phyloP scores from a whole-genome alignment of 2,113 vertebrate genomes.

The Polypterus senegalus region DNA sequence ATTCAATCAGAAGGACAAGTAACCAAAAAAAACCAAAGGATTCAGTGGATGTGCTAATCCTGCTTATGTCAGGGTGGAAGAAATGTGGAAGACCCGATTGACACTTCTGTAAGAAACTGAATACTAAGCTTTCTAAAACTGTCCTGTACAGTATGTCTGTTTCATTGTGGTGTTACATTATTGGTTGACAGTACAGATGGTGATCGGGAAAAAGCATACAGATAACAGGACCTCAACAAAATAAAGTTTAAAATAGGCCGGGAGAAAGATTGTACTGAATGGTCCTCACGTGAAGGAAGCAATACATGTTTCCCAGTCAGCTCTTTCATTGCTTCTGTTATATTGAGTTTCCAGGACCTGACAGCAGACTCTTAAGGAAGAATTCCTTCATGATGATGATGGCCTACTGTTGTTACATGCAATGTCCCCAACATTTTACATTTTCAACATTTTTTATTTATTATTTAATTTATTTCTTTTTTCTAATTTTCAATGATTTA shows the following conservation, averaged over 20 bases:
- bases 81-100: background rate
- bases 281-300: too few relatives aligned
- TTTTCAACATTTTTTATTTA: constrained; percentile 6
- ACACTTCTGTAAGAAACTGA: background rate
- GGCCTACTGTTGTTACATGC: constrained; percentile 20
- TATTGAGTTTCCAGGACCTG: constrained; percentile 24
- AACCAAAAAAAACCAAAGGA: constrained; percentile 8
- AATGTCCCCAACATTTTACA: too few relatives aligned
- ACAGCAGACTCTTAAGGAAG: constrained; percentile 15
- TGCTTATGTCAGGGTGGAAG: background rate
- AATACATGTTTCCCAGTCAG: background rate
- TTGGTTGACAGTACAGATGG: constrained; percentile 22
- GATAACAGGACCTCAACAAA: constrained; percentile 18
- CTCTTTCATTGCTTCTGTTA: constrained; percentile 30
- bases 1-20: constrained; percentile 4
- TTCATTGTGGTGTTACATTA: background rate
- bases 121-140: background rate
- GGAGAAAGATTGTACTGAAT: too few relatives aligned
- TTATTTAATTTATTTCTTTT: constrained; percentile 23
- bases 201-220: constrained; percentile 25
- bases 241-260: too few relatives aligned
- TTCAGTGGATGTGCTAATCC: background rate
- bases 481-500: constrained; percentile 32
- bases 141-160: background rate
- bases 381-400: background rate